Evolutionary conservation across 2,113 vertebrate genomes (phyloP).

Genomic region (Cygnus buccinator): DNA sequence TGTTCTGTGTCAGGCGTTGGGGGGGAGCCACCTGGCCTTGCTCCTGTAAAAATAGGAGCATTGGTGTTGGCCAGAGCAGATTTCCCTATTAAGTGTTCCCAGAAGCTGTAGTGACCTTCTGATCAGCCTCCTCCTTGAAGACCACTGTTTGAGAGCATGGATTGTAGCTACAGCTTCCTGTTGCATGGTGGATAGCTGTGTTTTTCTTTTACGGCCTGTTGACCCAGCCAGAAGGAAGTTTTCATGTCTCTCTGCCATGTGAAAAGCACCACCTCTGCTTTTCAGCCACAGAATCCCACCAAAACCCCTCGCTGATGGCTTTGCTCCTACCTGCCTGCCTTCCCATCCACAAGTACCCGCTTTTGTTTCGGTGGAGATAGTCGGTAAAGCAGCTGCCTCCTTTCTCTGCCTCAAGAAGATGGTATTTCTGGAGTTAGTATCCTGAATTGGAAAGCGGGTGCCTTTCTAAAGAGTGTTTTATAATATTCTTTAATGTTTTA

Average conservation of each 20-base stretch:
- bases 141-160: accelerated
- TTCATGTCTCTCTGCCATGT: background rate
- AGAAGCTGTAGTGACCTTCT: background rate
- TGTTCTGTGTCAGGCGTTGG: background rate
- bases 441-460: background rate
- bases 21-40: background rate
- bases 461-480: constrained; percentile 11
- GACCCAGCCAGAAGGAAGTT: background rate
- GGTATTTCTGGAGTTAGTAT: background rate
- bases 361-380: background rate
- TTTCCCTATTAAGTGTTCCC: background rate
- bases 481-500: constrained; percentile 16
- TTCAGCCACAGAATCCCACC: background rate
- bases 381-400: background rate
- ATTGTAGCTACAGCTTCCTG: background rate
- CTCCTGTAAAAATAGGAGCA: background rate
- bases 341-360: background rate
- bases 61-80: background rate
- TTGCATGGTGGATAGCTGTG: background rate
- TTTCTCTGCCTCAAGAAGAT: background rate
- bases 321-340: background rate
- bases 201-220: background rate
- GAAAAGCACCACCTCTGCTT: background rate
- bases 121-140: background rate
- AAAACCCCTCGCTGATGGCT: background rate